A percentile compares a stretch with the other conserved stretches of the same genome.
Evolutionary conservation across 2,113 vertebrate species (phyloP).

Genomic region (Elgaria multicarinata): DNA sequence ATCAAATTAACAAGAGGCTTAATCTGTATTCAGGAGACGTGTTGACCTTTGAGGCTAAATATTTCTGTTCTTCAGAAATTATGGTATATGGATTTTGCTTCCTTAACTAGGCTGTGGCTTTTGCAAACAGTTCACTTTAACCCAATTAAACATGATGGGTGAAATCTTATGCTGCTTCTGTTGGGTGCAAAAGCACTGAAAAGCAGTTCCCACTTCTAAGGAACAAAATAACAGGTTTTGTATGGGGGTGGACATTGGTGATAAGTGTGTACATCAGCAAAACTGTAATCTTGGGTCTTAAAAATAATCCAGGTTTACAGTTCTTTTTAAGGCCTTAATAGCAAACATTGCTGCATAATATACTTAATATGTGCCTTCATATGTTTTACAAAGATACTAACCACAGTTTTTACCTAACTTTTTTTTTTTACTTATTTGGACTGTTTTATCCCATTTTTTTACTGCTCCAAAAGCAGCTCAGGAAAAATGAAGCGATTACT

Average conservation of each 20-base stretch:
- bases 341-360: neutral
- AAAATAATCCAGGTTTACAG: neutral
- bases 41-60: neutral
- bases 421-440: neutral
- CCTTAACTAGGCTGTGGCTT: neutral
- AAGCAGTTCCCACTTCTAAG: neutral
- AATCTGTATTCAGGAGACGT: neutral
- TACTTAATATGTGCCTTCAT: neutral
- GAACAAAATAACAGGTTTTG: neutral
- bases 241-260: neutral
- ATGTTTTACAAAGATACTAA: neutral
- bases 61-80: neutral
- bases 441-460: neutral
- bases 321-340: neutral
- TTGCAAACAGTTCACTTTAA: neutral
- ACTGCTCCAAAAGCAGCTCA: no score
- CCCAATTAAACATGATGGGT: neutral
- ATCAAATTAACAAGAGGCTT: neutral
- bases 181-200: neutral
- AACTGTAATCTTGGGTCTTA: neutral
- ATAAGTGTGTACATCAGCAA: neutral
- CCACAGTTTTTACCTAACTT: no score
- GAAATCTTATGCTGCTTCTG: neutral
- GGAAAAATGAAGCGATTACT: no score
- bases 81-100: neutral